These are phyloP conservation scores for Euwallacea similis DNA, from an alignment of 1,140 invertebrate species.

Conservation along the genomic window DNA sequence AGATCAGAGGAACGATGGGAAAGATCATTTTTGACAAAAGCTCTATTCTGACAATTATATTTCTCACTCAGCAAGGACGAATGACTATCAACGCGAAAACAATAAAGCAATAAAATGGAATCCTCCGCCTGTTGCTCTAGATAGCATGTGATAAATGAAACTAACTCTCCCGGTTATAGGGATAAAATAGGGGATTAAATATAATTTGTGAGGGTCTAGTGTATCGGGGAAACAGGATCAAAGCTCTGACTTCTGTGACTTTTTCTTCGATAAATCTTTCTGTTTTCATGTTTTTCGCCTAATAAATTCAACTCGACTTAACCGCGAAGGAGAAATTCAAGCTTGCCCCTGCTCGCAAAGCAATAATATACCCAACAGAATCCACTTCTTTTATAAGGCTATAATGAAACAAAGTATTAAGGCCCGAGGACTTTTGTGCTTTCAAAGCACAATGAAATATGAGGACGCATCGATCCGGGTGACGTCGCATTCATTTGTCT, in stretches of 20 bases:
- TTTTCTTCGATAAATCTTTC: too few relatives aligned
- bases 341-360: too few relatives aligned
- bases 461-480: slow-evolving; percentile 42
- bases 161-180: slow-evolving; percentile 22
- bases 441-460: slow-evolving; percentile 32
- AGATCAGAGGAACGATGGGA: too few relatives aligned
- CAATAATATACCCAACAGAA: not conserved
- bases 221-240: slow-evolving; percentile 11
- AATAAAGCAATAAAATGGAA: slow-evolving; percentile 29
- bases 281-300: too few relatives aligned
- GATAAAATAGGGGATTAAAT: slow-evolving; percentile 29
- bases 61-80: not conserved
- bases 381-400: slow-evolving; percentile 4
- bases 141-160: slow-evolving; percentile 30
- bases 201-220: slow-evolving; percentile 19
- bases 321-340: not conserved
- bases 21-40: too few relatives aligned
- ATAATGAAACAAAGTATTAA: slow-evolving; percentile 24
- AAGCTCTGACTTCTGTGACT: slow-evolving; percentile 1
- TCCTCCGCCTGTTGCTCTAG: slow-evolving; percentile 24
- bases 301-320: too few relatives aligned
- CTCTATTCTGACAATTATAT: too few relatives aligned
- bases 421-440: slow-evolving; percentile 2
- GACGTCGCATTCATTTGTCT: slow-evolving; percentile 47
- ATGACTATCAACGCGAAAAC: not conserved